Base-by-base conservation (phyloP, 2,797 vertebrate species). In the Peromyscus attwateri region DNA sequence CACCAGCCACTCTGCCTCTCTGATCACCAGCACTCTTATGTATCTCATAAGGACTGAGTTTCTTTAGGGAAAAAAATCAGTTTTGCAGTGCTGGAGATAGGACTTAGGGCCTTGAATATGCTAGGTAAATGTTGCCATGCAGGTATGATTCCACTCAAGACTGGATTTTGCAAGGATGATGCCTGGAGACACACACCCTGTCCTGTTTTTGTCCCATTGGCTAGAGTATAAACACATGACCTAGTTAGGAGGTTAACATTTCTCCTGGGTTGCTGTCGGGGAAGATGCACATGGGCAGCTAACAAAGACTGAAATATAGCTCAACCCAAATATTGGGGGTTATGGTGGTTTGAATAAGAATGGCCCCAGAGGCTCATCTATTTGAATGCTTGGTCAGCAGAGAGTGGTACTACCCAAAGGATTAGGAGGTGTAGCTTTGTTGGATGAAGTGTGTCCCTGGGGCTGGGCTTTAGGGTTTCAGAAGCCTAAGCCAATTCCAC, bases 251-350 rank as follows among this genome's bases (percentile, higher is more conserved):
- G 84, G 94, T 82, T 49, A 70, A n/a, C 91, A 55, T 91, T 94
- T 91, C 77, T 95, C 55, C 60, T 68, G 29, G 46, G 68, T 52
- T 31, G 21, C 46, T 7, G 7, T 60, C 52, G 37, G 71, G 71
- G 34, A 84, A 66, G 27, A 55, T 84, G n/a, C 37, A 73, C 19
- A 29, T 34, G 60, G 27, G 79, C 37, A 85, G 31, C 27, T 96
- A 73, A 46, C 46, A 85, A 88, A 77, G 62, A 89, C 49, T 83
- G 23, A 96, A 91, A 93, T 96, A 91, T 68, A 73, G 62, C 64
- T 97, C 93, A 76, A 31, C 19, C 23, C 71, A 95, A 92, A 57
- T 93, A 83, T 77, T 90, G 23, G 73, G 66, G 60, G 43, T 49
- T 68, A 68, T 68, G 62, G 29, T 49, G 62, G 62, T 68, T 49